Percentiles rank a stretch among this genome's conserved stretches.
These are phyloP conservation scores for Trachymyrmex septentrionalis DNA, from an alignment of 1,140 invertebrate genomes.

Conservation along the genomic window DNA sequence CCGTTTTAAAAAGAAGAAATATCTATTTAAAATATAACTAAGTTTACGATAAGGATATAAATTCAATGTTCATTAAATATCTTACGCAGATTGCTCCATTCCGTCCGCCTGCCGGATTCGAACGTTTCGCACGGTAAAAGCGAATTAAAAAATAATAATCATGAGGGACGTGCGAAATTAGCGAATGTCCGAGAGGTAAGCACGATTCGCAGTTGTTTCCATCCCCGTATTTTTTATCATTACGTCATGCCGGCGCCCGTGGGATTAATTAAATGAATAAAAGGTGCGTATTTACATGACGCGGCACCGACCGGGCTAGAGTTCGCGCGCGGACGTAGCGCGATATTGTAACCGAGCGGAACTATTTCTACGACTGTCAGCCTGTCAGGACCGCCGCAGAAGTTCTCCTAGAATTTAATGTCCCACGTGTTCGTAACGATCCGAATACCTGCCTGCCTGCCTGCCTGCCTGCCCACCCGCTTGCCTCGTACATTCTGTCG, in stretches of 20 bases:
- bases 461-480: conserved; percentile 45
- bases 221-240: conserved; percentile 56
- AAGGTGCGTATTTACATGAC: conserved; percentile 57
- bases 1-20: not conserved
- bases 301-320: conserved; percentile 10
- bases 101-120: conserved; percentile 10
- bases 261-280: conserved; percentile 65
- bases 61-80: not conserved
- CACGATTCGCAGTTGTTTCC: conserved; percentile 43
- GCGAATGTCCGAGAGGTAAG: conserved; percentile 23
- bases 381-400: conserved; percentile 64
- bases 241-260: conserved; percentile 41
- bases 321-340: not conserved
- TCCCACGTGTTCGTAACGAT: conserved; percentile 74
- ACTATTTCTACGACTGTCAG: conserved; percentile 64
- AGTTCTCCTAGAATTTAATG: conserved; percentile 74
- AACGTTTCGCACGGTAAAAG: conserved; percentile 23
- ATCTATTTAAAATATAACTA: not conserved
- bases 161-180: conserved; percentile 49
- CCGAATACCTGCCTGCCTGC: conserved; percentile 67
- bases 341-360: conserved; percentile 55
- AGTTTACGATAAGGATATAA: not conserved
- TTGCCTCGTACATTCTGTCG: conserved; percentile 66
- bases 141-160: conserved; percentile 56
- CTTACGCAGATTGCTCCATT: conserved; percentile 36